These are phyloP conservation scores for Cydia fagiglandana DNA, from an alignment of 1,140 invertebrate genomes.

Conservation along the genomic window DNA sequence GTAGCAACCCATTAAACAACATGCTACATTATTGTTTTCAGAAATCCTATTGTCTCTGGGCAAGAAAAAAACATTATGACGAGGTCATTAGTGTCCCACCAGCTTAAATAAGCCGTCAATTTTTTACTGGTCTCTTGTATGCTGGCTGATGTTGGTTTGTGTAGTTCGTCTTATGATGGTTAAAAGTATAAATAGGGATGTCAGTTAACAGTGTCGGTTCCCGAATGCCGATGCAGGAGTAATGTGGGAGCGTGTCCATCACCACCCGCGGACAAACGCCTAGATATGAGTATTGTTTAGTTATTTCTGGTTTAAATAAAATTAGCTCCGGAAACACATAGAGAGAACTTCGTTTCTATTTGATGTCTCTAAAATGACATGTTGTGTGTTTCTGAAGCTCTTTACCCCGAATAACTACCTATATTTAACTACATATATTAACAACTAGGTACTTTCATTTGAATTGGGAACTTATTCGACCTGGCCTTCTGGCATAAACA, in stretches of 20 bases:
- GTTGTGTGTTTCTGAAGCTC: no score
- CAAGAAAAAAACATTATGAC: constrained; percentile 45
- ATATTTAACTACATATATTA: no score
- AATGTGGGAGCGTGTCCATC: constrained; percentile 49
- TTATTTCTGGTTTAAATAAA: constrained; percentile 20
- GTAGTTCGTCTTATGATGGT: constrained; percentile 34
- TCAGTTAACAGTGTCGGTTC: constrained; percentile 47
- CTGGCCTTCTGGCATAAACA: no score
- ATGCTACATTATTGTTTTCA: constrained; percentile 36
- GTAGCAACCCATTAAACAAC: constrained; percentile 38
- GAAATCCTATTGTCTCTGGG: constrained; percentile 45
- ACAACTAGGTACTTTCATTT: no score
- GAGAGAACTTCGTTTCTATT: background rate
- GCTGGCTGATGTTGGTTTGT: constrained; percentile 10
- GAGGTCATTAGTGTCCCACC: constrained; percentile 47
- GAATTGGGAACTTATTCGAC: no score
- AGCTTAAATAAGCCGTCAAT: constrained; percentile 40
- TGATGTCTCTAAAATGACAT: background rate
- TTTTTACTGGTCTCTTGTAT: constrained; percentile 37
- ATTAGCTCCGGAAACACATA: constrained; percentile 31
- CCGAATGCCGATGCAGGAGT: constrained; percentile 49
- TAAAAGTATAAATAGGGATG: constrained; percentile 51
- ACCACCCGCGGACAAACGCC: constrained; percentile 33
- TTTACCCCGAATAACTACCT: no score
- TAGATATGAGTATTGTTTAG: constrained; percentile 37